These are phyloP conservation scores for Oryzaephilus surinamensis DNA, from an alignment of 1,140 invertebrate genomes.

Conservation along the genomic window DNA sequence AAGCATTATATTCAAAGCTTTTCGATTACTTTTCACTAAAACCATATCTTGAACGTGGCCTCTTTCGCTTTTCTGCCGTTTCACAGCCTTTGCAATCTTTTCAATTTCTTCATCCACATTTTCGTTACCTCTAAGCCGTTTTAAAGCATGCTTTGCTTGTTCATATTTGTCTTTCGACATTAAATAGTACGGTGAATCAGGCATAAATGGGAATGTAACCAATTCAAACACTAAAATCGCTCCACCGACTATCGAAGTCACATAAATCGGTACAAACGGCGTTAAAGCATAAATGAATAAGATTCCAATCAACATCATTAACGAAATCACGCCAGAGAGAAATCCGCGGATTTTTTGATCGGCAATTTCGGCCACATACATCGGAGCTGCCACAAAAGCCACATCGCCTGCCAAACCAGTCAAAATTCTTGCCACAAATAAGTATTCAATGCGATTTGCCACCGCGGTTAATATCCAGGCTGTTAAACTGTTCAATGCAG, in stretches of 20 bases:
- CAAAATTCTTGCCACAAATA: constrained; percentile 40
- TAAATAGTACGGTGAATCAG: constrained; percentile 26
- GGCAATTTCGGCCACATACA: constrained; percentile 33
- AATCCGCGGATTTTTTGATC: constrained; percentile 14
- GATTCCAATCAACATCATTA: constrained; percentile 28
- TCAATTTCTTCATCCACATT: constrained; percentile 37
- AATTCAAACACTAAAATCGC: constrained; percentile 15
- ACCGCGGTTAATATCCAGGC: constrained; percentile 51
- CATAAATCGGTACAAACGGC: constrained; percentile 19
- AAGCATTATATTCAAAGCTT: constrained; percentile 31
- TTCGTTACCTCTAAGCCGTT: constrained; percentile 39
- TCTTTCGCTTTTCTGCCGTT: constrained; percentile 24
- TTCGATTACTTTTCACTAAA: constrained; percentile 21
- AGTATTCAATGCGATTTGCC: constrained; percentile 32
- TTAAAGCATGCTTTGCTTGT: constrained; percentile 40
- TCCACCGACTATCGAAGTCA: constrained; percentile 20
- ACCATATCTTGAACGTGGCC: constrained; percentile 26
- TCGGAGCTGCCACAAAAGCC: constrained; percentile 28
- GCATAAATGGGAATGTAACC: constrained; percentile 20
- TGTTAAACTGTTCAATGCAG: constrained; percentile 45
- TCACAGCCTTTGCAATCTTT: constrained; percentile 32
- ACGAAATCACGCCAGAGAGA: constrained; percentile 17
- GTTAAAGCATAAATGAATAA: constrained; percentile 31
- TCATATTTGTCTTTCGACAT: constrained; percentile 28
- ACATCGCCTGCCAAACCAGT: constrained; percentile 26